These are phyloP conservation scores for Garrulus glandarius DNA, from an alignment of 2,797 vertebrate genomes.

Conservation along the genomic window DNA sequence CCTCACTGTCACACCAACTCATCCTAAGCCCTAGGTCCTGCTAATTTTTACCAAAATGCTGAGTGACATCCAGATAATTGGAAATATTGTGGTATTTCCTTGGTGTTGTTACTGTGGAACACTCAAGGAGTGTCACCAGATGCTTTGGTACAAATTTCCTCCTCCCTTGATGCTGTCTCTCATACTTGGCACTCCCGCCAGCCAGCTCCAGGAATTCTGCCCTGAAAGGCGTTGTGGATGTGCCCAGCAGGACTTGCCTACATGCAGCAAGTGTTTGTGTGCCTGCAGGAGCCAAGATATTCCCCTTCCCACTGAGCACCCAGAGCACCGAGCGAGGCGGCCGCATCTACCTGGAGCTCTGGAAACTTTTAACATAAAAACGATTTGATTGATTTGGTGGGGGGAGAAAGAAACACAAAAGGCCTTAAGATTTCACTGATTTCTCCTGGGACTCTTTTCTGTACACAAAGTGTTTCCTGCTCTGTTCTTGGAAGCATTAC, in stretches of 20 bases:
- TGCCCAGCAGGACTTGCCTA: neutral
- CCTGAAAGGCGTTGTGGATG: fast-evolving
- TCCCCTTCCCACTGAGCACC: fast-evolving
- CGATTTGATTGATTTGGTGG: neutral
- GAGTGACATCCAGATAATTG: neutral
- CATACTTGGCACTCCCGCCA: fast-evolving
- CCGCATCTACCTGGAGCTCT: neutral
- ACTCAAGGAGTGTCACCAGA: neutral
- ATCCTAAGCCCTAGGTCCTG: neutral
- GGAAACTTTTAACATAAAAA: neutral
- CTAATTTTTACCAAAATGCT: neutral
- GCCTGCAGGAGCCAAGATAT: neutral
- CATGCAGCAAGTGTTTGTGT: neutral
- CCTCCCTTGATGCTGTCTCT: neutral
- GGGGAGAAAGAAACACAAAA: constrained; percentile 29
- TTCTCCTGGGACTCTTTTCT: constrained; percentile 46
- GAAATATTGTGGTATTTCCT: neutral
- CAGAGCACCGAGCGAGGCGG: fast-evolving
- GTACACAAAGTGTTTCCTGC: constrained; percentile 49
- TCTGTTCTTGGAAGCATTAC: constrained; percentile 51
- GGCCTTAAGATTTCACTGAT: constrained; percentile 46
- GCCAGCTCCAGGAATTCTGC: neutral
- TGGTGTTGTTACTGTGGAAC: neutral
- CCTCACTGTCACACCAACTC: neutral
- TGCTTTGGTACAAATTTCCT: neutral